Percentiles rank a stretch among this genome's conserved stretches.
Conservation (phyloP, 1,140 invertebrate genomes). For the Micrasema longulum region DNA sequence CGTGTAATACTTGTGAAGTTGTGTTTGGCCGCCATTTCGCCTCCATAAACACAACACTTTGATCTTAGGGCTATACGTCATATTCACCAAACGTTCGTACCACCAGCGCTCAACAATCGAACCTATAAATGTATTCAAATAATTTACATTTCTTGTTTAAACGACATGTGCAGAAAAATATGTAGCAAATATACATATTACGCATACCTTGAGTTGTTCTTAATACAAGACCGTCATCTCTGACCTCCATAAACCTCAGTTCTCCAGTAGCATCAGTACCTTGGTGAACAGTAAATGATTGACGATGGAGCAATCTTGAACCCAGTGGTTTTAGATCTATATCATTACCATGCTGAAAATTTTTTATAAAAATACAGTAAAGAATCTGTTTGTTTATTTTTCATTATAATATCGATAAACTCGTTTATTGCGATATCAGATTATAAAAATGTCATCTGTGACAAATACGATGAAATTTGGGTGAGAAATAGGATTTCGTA, state of each 20-base stretch:
- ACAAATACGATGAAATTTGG: too few species aligned
- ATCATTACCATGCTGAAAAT: slow-evolving; percentile 88
- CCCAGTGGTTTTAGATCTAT: slow-evolving; percentile 95
- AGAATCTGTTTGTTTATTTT: too few species aligned
- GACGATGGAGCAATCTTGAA: slow-evolving; percentile 92
- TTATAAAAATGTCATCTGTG: too few species aligned
- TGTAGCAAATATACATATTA: neutral
- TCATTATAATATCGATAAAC: too few species aligned
- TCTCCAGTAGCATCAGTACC: slow-evolving; percentile 92
- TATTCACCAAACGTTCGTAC: slow-evolving; percentile 98
- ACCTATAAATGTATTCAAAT: too few species aligned
- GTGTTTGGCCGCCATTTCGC: slow-evolving; percentile 88
- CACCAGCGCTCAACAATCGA: slow-evolving; percentile 98
- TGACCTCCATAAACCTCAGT: slow-evolving; percentile 96
- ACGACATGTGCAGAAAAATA: neutral
- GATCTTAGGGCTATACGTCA: slow-evolving; percentile 99
- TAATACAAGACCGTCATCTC: slow-evolving; percentile 96
- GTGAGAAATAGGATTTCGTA: too few species aligned
- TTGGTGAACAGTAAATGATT: slow-evolving; percentile 97
- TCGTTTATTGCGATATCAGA: too few species aligned
- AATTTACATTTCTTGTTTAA: too few species aligned
- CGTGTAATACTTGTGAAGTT: slow-evolving; percentile 98
- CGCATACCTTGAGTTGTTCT: slow-evolving; percentile 85
- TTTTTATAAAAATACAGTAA: neutral
- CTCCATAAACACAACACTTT: slow-evolving; percentile 97